A percentile compares a stretch with the other conserved stretches of the same genome.
Evolutionary conservation across 1,140 invertebrate genomes (phyloP).

Genomic region (Atta cephalotes): DNA sequence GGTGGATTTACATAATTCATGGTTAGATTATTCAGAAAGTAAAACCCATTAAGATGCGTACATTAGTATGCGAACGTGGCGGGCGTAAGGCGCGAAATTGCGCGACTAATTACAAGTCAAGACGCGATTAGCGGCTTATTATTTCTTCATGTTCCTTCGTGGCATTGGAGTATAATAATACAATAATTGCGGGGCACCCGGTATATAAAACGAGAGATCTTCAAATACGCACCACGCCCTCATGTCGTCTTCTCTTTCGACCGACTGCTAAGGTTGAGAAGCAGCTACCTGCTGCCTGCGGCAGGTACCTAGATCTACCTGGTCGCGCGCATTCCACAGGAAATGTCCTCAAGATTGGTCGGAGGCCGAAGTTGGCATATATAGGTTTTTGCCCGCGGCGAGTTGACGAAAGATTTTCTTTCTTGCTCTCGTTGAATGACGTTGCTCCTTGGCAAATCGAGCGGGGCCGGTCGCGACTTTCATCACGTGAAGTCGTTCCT

Average conservation of each 20-base stretch:
- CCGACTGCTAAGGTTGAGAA: neutral
- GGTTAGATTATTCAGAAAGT: neutral
- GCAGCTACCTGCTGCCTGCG: conserved; percentile 46
- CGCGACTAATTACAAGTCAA: conserved; percentile 3
- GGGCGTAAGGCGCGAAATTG: neutral
- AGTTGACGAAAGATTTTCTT: conserved; percentile 40
- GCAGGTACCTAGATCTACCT: conserved; percentile 59
- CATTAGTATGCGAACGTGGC: no score
- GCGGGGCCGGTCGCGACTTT: conserved; percentile 16
- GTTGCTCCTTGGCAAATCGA: conserved; percentile 49
- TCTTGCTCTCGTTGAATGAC: conserved; percentile 38
- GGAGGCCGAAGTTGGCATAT: conserved; percentile 33
- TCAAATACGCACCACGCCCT: conserved; percentile 60
- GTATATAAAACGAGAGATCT: conserved; percentile 21
- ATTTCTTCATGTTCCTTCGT: neutral
- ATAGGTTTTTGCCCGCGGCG: conserved; percentile 13
- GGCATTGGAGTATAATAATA: neutral
- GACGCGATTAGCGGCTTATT: neutral
- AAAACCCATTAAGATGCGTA: neutral
- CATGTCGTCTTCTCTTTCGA: conserved; percentile 51
- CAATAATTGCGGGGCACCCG: neutral
- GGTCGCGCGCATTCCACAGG: conserved; percentile 57
- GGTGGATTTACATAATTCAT: neutral
- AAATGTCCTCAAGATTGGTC: conserved; percentile 47
- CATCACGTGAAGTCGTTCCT: neutral